Conservation (phyloP, 2,113 vertebrate genomes). For the Oplegnathus fasciatus region DNA sequence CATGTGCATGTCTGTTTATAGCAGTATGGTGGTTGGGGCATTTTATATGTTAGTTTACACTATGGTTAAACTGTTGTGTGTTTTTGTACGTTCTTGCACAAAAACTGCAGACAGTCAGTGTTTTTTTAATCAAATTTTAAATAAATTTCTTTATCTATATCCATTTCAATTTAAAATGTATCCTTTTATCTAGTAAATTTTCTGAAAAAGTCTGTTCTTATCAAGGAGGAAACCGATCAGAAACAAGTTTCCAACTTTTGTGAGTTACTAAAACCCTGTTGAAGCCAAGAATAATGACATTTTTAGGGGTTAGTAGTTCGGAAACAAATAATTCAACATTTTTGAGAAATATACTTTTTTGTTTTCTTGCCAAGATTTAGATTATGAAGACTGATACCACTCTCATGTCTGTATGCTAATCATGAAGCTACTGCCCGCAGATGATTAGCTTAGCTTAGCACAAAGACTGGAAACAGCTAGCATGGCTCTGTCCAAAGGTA, state of each 20-base stretch:
- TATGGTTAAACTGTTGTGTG: slow-evolving; percentile 17
- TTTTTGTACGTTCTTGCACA: not conserved
- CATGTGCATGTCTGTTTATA: slow-evolving; percentile 40
- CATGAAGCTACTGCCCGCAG: not conserved
- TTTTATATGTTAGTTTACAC: slow-evolving; percentile 13
- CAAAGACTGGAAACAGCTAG: not conserved
- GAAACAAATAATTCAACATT: not conserved
- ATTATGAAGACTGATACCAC: not conserved
- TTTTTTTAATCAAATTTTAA: not conserved
- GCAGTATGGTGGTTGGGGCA: slow-evolving; percentile 21
- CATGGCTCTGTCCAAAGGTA: not conserved
- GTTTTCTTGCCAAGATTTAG: not conserved
- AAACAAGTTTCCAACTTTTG: not conserved
- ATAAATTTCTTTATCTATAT: not conserved
- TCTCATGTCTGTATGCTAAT: not conserved
- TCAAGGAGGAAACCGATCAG: too few species aligned
- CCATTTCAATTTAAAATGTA: not conserved
- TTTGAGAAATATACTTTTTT: not conserved
- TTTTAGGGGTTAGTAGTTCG: not conserved
- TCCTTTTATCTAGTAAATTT: not conserved
- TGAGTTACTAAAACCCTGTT: not conserved
- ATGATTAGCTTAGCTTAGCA: slow-evolving; percentile 27
- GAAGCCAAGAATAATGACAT: not conserved
- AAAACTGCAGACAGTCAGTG: not conserved
- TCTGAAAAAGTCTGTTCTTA: too few species aligned